Conservation (phyloP, 1,140 invertebrate genomes). For the Dryas iulia region DNA sequence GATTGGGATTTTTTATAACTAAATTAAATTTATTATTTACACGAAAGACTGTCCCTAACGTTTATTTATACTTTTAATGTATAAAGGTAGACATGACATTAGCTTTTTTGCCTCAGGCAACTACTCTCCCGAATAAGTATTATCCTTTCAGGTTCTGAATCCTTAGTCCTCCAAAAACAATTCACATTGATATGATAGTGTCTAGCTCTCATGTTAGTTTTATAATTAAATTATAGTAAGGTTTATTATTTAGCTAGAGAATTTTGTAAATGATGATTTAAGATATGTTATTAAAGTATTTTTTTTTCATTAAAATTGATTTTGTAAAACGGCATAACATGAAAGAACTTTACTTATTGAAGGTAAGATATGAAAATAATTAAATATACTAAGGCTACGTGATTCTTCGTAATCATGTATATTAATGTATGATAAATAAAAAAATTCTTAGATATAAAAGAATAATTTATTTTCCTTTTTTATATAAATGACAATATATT, state of each 20-base stretch:
- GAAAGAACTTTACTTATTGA: too few relatives aligned
- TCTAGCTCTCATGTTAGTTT: not conserved
- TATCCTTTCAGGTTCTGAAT: conserved; percentile 7
- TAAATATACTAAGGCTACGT: not conserved
- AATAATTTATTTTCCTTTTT: not conserved
- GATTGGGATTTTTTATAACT: not conserved
- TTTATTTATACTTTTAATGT: conserved; percentile 11
- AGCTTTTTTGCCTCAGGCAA: conserved; percentile 23
- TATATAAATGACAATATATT: not conserved
- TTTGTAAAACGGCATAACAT: too few relatives aligned
- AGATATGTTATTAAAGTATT: too few relatives aligned
- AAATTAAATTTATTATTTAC: not conserved
- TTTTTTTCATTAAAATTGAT: too few relatives aligned
- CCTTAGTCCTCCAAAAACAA: not conserved
- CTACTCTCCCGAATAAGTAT: conserved; percentile 1
- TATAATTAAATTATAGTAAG: not conserved
- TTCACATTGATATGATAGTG: not conserved
- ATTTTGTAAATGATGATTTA: too few relatives aligned
- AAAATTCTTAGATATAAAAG: not conserved
- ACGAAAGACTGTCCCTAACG: not conserved
- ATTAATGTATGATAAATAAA: too few relatives aligned
- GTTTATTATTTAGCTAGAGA: not conserved
- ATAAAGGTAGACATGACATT: conserved; percentile 27
- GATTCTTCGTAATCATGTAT: too few relatives aligned
- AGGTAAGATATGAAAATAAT: too few relatives aligned